Evolutionary conservation across 2,888 invertebrate genomes (phyloP).

Genomic region (Latheticus oryzae): DNA sequence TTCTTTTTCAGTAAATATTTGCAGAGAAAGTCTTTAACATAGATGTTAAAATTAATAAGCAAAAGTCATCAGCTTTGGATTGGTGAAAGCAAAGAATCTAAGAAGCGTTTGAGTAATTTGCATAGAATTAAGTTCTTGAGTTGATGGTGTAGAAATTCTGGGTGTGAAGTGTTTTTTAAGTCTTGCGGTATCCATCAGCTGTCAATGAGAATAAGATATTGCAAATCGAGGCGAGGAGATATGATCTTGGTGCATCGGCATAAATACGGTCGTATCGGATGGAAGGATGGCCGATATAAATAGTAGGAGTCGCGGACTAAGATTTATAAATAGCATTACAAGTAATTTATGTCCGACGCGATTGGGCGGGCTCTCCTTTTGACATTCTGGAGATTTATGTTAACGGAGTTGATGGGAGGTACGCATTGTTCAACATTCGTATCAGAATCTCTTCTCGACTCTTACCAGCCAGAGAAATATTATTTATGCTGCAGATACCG

Average conservation of each 20-base stretch:
- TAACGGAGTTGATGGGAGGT: conserved; percentile 65
- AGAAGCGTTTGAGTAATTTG: no score
- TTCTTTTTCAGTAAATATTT: no score
- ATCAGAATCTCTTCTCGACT: conserved; percentile 46
- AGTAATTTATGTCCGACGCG: conserved; percentile 66
- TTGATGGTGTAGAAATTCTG: conserved; percentile 3
- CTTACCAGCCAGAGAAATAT: conserved; percentile 46
- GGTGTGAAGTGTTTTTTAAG: conserved; percentile 21
- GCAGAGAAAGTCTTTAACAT: no score
- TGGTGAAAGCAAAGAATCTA: no score
- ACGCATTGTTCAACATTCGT: conserved; percentile 52
- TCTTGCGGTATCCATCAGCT: conserved; percentile 52
- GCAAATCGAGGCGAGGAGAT: conserved; percentile 55
- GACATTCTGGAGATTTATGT: conserved; percentile 66
- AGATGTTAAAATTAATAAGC: no score
- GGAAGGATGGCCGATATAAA: conserved; percentile 54
- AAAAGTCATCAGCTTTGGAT: no score
- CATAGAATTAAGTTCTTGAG: no score
- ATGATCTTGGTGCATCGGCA: conserved; percentile 55
- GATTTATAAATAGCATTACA: conserved; percentile 66
- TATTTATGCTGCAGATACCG: conserved; percentile 51
- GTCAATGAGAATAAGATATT: conserved; percentile 55
- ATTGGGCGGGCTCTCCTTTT: conserved; percentile 66
- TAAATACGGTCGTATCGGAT: conserved; percentile 52
- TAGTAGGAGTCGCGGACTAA: conserved; percentile 54